Percentiles rank a stretch among this genome's conserved stretches.
Evolutionary conservation across 2,113 vertebrate genomes (phyloP).

Genomic region (Pelmatolapia mariae): DNA sequence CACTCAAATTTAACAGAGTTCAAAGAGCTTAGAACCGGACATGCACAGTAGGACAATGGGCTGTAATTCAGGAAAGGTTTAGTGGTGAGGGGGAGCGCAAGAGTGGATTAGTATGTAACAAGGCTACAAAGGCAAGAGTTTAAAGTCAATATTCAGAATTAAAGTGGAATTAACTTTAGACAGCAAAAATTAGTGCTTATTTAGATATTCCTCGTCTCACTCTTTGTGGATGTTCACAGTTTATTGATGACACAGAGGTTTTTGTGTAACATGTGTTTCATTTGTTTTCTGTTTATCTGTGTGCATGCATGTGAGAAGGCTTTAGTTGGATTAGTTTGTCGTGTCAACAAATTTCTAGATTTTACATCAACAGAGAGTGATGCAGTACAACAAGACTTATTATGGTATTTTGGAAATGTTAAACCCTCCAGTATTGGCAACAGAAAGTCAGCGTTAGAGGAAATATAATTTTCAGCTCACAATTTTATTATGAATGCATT

Average conservation of each 20-base stretch:
- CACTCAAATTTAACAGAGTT: conserved; percentile 11
- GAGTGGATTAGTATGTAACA: conserved; percentile 41
- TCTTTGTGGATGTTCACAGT: background rate
- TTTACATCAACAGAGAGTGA: background rate
- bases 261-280: background rate
- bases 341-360: background rate
- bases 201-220: background rate
- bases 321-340: background rate
- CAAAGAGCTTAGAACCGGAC: conserved; percentile 45
- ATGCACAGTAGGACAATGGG: conserved; percentile 29
- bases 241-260: background rate
- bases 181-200: background rate
- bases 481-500: background rate
- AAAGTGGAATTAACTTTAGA: conserved; percentile 14
- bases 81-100: conserved; percentile 8
- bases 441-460: background rate
- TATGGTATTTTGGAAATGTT: background rate
- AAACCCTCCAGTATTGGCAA: background rate
- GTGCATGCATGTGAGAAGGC: background rate
- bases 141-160: conserved; percentile 6
- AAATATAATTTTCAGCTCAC: background rate
- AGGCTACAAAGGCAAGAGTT: background rate
- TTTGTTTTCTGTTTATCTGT: background rate
- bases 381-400: background rate
- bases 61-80: conserved; percentile 51